Base-by-base conservation (phyloP, 2,888 invertebrate species). In the Mesorhabditis belari region DNA sequence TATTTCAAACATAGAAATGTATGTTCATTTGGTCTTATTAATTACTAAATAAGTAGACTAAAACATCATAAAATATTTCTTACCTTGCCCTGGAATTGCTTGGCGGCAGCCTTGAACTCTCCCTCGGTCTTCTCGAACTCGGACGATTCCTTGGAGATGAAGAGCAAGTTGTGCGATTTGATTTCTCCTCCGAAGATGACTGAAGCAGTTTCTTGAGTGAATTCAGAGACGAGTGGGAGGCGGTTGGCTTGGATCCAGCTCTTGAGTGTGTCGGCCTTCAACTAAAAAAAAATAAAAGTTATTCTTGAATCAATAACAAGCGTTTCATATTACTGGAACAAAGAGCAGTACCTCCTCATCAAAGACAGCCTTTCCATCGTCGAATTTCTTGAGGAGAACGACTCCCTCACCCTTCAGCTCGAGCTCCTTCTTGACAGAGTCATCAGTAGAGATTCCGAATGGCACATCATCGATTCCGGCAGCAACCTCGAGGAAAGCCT, bases 121-220 rank as follows among this genome's bases (percentile, higher is more conserved):
- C 89, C 89, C 49, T 90, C 84, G 80, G 88, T 87, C 78, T 88
- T 88, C 60, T 91, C 90, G 80, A 91, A 89, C 58, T 90, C 91
- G 73, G 87, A 88, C 82, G 89, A 88, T 54, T 76, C 78, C 86
- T 93, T 92, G 81, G 91, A 91, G 77, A 95, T 86, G 87, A 99
- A 98, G 81, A 98, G 84, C 67, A 99, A 87, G 73, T 95, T 87
- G 84, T 99, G 98, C 80, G 89, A 91, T 85, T 96, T 95, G 85
- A 98, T 90, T 64, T 92, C 91, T 74, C 96, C 96, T 59, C 94
- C 92, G 82, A 99, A 99, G 84, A 99, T 93, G 84, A 94, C 94
- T 82, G 91, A 90, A 12, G 98, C 96, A 28, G 92, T 93, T 83
- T 85, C 77, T 57, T 75, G 67, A 63, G 78, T 79, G 77, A 81